Evolutionary conservation across 2,113 vertebrate genomes (phyloP).

Genomic region (Fukomys damarensis): DNA sequence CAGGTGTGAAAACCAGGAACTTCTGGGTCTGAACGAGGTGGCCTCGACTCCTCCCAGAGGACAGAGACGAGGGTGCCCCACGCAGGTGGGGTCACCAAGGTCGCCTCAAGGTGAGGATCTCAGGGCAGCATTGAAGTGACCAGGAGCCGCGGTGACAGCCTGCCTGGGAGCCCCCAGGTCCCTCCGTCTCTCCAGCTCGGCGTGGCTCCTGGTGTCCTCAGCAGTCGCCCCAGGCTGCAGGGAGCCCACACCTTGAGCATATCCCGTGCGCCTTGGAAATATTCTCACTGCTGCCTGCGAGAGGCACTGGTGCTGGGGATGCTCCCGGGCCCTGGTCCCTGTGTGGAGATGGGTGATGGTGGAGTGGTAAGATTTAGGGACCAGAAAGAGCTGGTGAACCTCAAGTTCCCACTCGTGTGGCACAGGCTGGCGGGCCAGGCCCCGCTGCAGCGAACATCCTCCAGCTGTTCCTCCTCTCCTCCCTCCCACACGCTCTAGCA

Average conservation of each 20-base stretch:
- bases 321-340: too few relatives aligned
- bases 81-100: not conserved
- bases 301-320: not conserved
- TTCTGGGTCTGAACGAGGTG: fast-evolving
- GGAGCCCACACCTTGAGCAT: not conserved
- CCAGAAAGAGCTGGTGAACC: not conserved
- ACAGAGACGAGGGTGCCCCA: not conserved
- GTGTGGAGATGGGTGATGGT: not conserved
- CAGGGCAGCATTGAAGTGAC: fast-evolving
- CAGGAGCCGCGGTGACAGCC: not conserved
- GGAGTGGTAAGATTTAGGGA: not conserved
- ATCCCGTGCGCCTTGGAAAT: not conserved
- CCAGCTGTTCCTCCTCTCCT: not conserved
- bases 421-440: not conserved
- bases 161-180: fast-evolving
- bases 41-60: fast-evolving
- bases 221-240: fast-evolving
- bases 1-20: not conserved
- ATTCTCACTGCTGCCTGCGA: fast-evolving
- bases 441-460: not conserved
- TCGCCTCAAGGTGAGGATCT: not conserved
- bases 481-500: not conserved
- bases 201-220: fast-evolving
- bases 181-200: fast-evolving
- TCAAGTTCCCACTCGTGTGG: fast-evolving